These are phyloP conservation scores for Hypsibius dujardini DNA, from an alignment of 1,140 invertebrate species.

Conservation along the genomic window DNA sequence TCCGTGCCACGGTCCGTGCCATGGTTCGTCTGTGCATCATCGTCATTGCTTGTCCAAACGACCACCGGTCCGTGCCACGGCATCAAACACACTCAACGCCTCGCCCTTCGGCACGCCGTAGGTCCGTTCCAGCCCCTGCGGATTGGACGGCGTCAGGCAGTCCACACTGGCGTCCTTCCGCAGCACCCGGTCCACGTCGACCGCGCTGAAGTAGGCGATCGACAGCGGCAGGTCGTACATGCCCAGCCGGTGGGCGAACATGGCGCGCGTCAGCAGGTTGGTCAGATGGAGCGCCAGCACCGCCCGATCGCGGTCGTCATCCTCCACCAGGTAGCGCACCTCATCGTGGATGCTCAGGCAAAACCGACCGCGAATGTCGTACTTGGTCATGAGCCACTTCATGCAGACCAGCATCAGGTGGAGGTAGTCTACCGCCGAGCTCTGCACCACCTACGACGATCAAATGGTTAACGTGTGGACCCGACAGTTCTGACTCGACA, in stretches of 20 bases:
- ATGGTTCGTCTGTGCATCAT: too few species aligned
- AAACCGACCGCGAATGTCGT: slow-evolving; percentile 56
- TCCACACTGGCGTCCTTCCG: slow-evolving; percentile 73
- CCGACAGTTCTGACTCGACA: too few species aligned
- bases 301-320: slow-evolving; percentile 60
- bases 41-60: too few species aligned
- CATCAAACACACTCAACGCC: slow-evolving; percentile 35
- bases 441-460: slow-evolving; percentile 60
- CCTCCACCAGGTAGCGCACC: slow-evolving; percentile 68
- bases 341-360: slow-evolving; percentile 96
- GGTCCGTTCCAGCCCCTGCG: slow-evolving; percentile 61
- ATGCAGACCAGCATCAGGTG: slow-evolving; percentile 91
- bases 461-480: too few species aligned
- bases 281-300: slow-evolving; percentile 87
- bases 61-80: slow-evolving; percentile 29
- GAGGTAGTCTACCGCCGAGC: slow-evolving; percentile 91
- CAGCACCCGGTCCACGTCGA: slow-evolving; percentile 82
- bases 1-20: too few species aligned
- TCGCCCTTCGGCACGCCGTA: slow-evolving; percentile 65
- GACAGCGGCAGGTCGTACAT: slow-evolving; percentile 66
- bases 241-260: slow-evolving; percentile 65
- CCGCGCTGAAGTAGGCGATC: slow-evolving; percentile 85
- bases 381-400: slow-evolving; percentile 61
- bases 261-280: slow-evolving; percentile 72
- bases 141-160: slow-evolving; percentile 82